Conservation (phyloP, 2,888 invertebrate species). For the Uloborus plumipes region DNA sequence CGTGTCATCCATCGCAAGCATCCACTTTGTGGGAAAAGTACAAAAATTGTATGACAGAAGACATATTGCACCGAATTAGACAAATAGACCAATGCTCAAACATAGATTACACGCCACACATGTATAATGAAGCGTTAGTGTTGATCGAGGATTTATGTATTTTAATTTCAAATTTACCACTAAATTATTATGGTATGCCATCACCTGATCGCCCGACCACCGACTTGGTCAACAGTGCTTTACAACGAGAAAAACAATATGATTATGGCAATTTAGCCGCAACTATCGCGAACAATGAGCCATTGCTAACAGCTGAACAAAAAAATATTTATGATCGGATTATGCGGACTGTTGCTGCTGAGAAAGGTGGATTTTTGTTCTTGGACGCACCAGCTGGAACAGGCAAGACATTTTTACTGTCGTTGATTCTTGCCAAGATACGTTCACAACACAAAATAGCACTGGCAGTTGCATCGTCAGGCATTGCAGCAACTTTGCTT, state of each 20-base stretch:
- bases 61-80: conserved; percentile 26
- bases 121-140: conserved; percentile 15
- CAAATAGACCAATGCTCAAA: conserved; percentile 15
- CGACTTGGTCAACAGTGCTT: conserved; percentile 21
- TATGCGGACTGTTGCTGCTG: neutral
- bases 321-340: conserved; percentile 18
- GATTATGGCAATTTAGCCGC: neutral
- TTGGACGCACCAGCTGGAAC: conserved; percentile 72
- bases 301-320: conserved; percentile 20
- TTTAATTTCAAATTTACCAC: conserved; percentile 26
- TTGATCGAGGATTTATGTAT: conserved; percentile 19
- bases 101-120: conserved; percentile 8
- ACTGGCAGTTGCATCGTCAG: conserved; percentile 67
- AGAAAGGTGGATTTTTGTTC: conserved; percentile 66
- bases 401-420: conserved; percentile 72
- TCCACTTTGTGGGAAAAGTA: conserved; percentile 58
- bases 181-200: conserved; percentile 32
- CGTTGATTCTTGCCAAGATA: conserved; percentile 64
- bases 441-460: conserved; percentile 52
- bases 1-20: conserved; percentile 53
- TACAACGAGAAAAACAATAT: conserved; percentile 23
- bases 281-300: conserved; percentile 10
- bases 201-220: conserved; percentile 22
- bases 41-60: conserved; percentile 35
- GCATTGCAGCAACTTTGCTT: conserved; percentile 68